A percentile compares a stretch with the other conserved stretches of the same genome.
These are phyloP conservation scores for Oreochromis mossambicus DNA, from an alignment of 2,797 vertebrate species.

Conservation along the genomic window DNA sequence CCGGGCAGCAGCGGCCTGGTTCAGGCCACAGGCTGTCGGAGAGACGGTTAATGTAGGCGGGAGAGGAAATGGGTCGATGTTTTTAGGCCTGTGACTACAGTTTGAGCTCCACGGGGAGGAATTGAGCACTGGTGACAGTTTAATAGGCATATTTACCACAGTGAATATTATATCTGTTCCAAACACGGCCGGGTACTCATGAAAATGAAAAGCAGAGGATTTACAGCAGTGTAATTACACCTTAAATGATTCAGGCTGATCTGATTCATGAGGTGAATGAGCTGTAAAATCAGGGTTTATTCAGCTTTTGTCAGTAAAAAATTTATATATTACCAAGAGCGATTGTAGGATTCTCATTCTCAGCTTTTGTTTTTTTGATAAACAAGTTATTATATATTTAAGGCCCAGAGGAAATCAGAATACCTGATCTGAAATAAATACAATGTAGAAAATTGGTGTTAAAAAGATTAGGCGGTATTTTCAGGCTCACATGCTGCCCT, in stretches of 20 bases:
- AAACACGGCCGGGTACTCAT: background rate
- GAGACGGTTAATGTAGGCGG: background rate
- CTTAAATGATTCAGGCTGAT: background rate
- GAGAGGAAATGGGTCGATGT: conserved; percentile 10
- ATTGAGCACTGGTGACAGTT: background rate
- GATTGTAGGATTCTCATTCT: fast-evolving
- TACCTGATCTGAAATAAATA: background rate
- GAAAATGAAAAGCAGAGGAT: background rate
- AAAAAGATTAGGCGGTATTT: background rate
- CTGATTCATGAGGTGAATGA: background rate
- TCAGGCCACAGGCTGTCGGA: background rate
- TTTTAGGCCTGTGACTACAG: conserved; percentile 23
- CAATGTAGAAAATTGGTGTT: background rate
- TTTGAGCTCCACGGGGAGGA: background rate
- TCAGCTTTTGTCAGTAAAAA: background rate
- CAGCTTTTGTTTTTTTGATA: background rate
- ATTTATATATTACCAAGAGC: background rate
- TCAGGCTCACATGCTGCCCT: background rate
- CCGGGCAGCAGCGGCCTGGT: background rate
- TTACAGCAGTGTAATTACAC: fast-evolving
- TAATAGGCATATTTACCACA: background rate
- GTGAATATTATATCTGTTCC: background rate
- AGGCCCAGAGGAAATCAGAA: background rate
- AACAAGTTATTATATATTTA: background rate
- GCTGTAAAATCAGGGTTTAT: background rate